phyloP scores from a whole-genome alignment of 2,888 invertebrate species.

The Coelinius sp. region DNA sequence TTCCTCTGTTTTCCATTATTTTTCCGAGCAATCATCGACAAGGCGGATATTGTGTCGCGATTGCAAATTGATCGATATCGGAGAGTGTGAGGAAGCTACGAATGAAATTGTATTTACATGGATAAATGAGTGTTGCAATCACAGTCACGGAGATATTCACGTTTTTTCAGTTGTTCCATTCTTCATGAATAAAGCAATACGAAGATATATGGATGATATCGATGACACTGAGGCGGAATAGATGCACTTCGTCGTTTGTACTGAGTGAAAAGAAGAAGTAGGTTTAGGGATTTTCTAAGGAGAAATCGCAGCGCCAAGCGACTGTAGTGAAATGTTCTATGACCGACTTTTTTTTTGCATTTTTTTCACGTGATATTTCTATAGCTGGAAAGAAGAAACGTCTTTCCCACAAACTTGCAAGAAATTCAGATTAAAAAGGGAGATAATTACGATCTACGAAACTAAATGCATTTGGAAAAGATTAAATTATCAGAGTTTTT shows the following conservation, averaged over 20 bases:
- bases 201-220: conserved; percentile 3
- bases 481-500: too few relatives aligned
- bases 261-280: conserved; percentile 30
- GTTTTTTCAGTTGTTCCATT: conserved; percentile 27
- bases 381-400: neutral
- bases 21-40: conserved; percentile 23
- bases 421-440: too few relatives aligned
- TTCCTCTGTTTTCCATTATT: conserved; percentile 1
- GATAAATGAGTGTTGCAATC: conserved; percentile 14
- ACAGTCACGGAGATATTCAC: neutral
- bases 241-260: conserved; percentile 25
- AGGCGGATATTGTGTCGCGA: conserved; percentile 25
- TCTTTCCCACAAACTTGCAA: too few relatives aligned
- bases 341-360: conserved; percentile 27
- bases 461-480: too few relatives aligned
- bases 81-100: neutral
- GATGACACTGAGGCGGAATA: conserved; percentile 25
- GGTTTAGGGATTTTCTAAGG: conserved; percentile 28
- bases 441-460: too few relatives aligned
- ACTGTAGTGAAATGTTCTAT: conserved; percentile 13
- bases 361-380: neutral
- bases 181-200: neutral
- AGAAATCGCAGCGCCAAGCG: conserved; percentile 31
- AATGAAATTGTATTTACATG: conserved; percentile 10
- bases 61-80: conserved; percentile 11